These are phyloP conservation scores for Pseudomyrmex flavicornis DNA, from an alignment of 1,140 invertebrate species.

Conservation along the genomic window DNA sequence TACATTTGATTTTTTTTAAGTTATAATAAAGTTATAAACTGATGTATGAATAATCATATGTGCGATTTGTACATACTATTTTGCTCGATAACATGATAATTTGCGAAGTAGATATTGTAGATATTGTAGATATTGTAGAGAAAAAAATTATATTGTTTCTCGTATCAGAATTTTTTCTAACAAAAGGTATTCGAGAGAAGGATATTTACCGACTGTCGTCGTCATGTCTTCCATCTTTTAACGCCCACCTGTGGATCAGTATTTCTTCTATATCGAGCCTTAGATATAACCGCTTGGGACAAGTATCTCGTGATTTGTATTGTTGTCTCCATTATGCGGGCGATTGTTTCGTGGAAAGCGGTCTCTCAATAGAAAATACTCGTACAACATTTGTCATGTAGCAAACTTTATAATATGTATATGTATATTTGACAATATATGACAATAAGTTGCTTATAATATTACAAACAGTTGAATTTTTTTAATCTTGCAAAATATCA, in stretches of 20 bases:
- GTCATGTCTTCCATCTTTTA: constrained; percentile 56
- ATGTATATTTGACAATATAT: too few species aligned
- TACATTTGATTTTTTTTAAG: too few species aligned
- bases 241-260: constrained; percentile 58
- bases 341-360: constrained; percentile 35
- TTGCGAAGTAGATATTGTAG: background rate
- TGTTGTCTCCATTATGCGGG: constrained; percentile 24
- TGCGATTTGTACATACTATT: background rate
- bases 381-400: background rate
- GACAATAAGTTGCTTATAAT: too few species aligned
- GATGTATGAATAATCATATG: too few species aligned
- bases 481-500: too few species aligned
- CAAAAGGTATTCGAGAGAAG: background rate
- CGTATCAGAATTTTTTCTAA: background rate
- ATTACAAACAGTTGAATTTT: too few species aligned
- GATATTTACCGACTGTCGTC: constrained; percentile 24
- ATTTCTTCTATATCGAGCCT: constrained; percentile 42
- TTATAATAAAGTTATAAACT: too few species aligned
- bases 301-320: background rate
- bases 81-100: background rate
- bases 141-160: constrained; percentile 2
- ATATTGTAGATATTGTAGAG: background rate
- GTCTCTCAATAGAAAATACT: constrained; percentile 43
- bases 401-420: too few species aligned
- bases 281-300: constrained; percentile 25